phyloP scores from a whole-genome alignment of 2,113 vertebrate genomes.

The Pelecanoides urinatrix region DNA sequence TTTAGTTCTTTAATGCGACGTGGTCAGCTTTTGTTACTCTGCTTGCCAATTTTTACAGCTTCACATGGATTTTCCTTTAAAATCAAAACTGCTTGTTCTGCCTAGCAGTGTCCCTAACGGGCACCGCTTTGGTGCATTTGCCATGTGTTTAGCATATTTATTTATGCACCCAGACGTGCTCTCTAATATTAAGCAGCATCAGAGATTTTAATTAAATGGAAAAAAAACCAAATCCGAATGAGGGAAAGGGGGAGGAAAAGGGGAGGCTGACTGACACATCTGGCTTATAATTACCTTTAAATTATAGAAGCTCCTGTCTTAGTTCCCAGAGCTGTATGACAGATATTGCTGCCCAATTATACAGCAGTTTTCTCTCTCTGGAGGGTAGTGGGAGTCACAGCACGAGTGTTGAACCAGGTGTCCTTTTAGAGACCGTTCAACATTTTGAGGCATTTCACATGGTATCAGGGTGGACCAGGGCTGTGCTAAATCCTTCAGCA shows the following conservation, averaged over 20 bases:
- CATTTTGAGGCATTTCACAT: background rate
- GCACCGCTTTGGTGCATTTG: background rate
- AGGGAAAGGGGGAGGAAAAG: background rate
- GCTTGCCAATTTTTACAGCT: background rate
- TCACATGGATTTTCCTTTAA: background rate
- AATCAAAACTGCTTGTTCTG: background rate
- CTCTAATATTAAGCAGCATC: background rate
- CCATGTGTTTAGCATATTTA: background rate
- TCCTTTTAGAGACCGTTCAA: background rate
- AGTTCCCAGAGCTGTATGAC: background rate
- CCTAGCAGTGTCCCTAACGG: background rate
- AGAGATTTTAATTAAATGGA: background rate
- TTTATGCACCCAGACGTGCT: background rate
- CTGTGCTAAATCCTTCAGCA: background rate
- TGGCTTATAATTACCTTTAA: background rate
- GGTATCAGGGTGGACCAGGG: background rate
- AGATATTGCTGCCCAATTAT: background rate
- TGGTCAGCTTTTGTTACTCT: background rate
- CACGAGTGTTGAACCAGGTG: background rate
- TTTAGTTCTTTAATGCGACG: background rate
- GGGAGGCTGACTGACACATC: background rate
- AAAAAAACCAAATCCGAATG: background rate
- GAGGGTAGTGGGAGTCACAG: background rate
- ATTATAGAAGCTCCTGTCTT: background rate
- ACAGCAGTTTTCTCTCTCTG: background rate